Percentiles rank a stretch among this genome's conserved stretches.
Conservation (phyloP, 2,113 vertebrate genomes). For the Erythrolamprus reginae region DNA sequence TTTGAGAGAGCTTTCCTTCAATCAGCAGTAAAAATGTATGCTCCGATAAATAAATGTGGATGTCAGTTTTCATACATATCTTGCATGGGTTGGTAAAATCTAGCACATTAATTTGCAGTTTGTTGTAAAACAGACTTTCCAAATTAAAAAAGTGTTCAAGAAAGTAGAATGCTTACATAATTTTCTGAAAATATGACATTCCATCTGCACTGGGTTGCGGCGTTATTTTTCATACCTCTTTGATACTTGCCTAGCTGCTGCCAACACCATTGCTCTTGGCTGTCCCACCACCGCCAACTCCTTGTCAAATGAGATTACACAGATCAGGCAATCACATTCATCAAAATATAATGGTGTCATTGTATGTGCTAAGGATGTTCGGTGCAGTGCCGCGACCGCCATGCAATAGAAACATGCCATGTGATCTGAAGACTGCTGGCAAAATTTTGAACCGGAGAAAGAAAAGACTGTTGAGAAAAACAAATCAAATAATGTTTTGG, state of each 20-base stretch:
- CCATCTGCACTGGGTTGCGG: neutral
- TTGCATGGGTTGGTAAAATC: constrained; percentile 38
- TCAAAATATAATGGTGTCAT: constrained; percentile 21
- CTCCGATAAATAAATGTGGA: constrained; percentile 58
- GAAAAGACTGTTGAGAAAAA: neutral
- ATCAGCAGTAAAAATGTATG: constrained; percentile 48
- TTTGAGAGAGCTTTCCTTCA: constrained; percentile 50
- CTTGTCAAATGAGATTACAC: constrained; percentile 18
- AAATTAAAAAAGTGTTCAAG: neutral
- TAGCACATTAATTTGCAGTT: neutral
- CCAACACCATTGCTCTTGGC: constrained; percentile 5
- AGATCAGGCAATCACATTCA: constrained; percentile 9
- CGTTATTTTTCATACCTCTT: constrained; percentile 14
- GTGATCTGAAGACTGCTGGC: constrained; percentile 10
- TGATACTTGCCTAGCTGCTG: constrained; percentile 6
- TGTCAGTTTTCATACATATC: constrained; percentile 50
- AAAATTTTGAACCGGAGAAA: neutral
- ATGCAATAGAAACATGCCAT: neutral
- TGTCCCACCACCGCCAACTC: constrained; percentile 8
- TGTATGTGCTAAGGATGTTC: constrained; percentile 1
- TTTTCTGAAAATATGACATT: neutral
- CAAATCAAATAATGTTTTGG: neutral
- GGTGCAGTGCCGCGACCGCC: neutral
- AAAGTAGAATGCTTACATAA: neutral
- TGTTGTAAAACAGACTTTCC: neutral